These are phyloP conservation scores for Drosophila ercepeae DNA, from an alignment of 1,140 invertebrate genomes.

Conservation along the genomic window DNA sequence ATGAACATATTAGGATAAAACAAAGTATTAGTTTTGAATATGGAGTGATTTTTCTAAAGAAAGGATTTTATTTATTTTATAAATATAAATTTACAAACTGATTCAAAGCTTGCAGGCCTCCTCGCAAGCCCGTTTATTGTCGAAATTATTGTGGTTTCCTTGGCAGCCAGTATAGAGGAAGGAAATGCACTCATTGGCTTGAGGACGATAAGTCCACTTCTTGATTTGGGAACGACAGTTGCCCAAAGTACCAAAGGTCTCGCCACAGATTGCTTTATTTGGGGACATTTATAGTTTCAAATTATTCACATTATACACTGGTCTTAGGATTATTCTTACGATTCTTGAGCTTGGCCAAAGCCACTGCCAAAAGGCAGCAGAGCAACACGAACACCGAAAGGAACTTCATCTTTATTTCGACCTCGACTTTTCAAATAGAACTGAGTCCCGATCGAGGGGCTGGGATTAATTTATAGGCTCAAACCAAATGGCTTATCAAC, in stretches of 20 bases:
- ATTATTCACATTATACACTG: background rate
- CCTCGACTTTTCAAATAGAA: slow-evolving; percentile 4
- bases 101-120: slow-evolving; percentile 84
- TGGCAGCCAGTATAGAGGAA: slow-evolving; percentile 92
- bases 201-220: slow-evolving; percentile 48
- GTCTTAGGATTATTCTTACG: slow-evolving; percentile 36
- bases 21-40: background rate
- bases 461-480: slow-evolving; percentile 52
- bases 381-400: slow-evolving; percentile 47
- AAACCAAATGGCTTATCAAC: slow-evolving; percentile 61
- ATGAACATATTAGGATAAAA: slow-evolving; percentile 52
- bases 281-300: background rate
- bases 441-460: background rate
- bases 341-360: slow-evolving; percentile 48
- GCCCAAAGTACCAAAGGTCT: slow-evolving; percentile 51
- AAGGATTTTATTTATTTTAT: background rate
- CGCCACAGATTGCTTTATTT: slow-evolving; percentile 52
- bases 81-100: background rate
- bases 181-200: slow-evolving; percentile 64
- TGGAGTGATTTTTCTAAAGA: too few relatives aligned
- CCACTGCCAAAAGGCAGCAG: slow-evolving; percentile 39
- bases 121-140: slow-evolving; percentile 86
- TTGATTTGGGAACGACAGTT: slow-evolving; percentile 4
- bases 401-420: slow-evolving; percentile 57
- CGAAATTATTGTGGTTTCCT: slow-evolving; percentile 92